Evolutionary conservation across 2,797 vertebrate species (phyloP).

Genomic region (Lemur catta): DNA sequence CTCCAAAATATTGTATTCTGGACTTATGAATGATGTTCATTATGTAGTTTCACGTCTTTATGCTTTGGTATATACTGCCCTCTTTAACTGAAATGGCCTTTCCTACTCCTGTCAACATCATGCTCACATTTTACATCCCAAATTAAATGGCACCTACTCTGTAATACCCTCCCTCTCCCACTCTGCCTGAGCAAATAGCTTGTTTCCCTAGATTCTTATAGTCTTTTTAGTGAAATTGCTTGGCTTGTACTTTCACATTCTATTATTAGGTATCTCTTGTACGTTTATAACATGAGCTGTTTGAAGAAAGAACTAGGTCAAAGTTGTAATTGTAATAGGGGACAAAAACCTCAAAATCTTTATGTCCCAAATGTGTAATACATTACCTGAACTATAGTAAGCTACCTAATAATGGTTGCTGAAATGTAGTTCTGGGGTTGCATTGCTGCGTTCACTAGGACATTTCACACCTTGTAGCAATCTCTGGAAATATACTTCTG

Average conservation of each 20-base stretch:
- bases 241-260: neutral
- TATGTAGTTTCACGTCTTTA: neutral
- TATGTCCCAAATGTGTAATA: neutral
- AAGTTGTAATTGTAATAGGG: constrained; percentile 33
- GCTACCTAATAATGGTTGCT: constrained; percentile 20
- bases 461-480: constrained; percentile 18
- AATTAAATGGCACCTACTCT: neutral
- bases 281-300: neutral
- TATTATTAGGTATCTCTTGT: constrained; percentile 16
- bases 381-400: constrained; percentile 42
- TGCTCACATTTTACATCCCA: neutral
- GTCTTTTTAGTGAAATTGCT: neutral
- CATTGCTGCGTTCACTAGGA: neutral
- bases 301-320: constrained; percentile 51
- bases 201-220: constrained; percentile 24
- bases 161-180: neutral
- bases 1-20: neutral
- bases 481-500: constrained; percentile 45
- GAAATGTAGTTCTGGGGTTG: neutral
- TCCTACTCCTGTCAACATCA: neutral
- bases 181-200: neutral
- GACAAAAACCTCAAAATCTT: constrained; percentile 38
- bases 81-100: neutral
- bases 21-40: neutral
- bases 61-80: neutral